Evolutionary conservation across 2,797 vertebrate genomes (phyloP), one percentile per base, ranked within the genome.

Genomic region (Lutjanus campechanus): DNA sequence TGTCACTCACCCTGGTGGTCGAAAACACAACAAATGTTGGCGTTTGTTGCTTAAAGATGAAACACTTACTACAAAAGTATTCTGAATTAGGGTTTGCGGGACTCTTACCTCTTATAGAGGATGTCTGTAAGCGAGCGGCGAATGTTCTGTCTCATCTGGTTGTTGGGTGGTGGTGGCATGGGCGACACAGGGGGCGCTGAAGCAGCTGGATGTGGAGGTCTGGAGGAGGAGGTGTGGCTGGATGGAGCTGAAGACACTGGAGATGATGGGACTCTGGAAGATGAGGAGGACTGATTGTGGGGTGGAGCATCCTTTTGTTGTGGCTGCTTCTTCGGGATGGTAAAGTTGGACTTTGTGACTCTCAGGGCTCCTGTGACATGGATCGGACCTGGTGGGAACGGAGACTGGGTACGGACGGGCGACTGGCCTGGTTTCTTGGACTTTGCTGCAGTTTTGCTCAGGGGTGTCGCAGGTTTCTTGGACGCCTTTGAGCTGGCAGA

Each of bases 111-210:
- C 92, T 98, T 99, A 92, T 95, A 98, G 17, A 99, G 94, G 79
- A 99, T 99, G 86, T 99, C 98, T 29, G 98, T 99, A 63, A 99
- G 93, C 0, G 98, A 99, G 51, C 98, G 97, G 4, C 98, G 96
- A 86, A 99, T 99, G 82, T 99, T 99, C 85, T 98, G 97, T 60
- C 98, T 97, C 89, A 99, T 99, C 92, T 99, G 98, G 55, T 97
- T 97, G 91, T 99, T 99, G 71, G 97, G 96, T 6, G 97, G 97
- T 11, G 97, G 95, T 0, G 96, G 94, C 40, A 93, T 92, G 6
- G 91, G 19, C 1, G 95, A 54, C 11, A 2, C 71, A 3, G 91
- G n/a, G 11, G 92, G 81, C 4, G 73, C 76, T 9, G 91, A 79
- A 7, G 78, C 16, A 3, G 88, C 47, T 0, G 93, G 50, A 76